Evolutionary conservation across 2,888 invertebrate species (phyloP).

Genomic region (Osmoderma eremita): DNA sequence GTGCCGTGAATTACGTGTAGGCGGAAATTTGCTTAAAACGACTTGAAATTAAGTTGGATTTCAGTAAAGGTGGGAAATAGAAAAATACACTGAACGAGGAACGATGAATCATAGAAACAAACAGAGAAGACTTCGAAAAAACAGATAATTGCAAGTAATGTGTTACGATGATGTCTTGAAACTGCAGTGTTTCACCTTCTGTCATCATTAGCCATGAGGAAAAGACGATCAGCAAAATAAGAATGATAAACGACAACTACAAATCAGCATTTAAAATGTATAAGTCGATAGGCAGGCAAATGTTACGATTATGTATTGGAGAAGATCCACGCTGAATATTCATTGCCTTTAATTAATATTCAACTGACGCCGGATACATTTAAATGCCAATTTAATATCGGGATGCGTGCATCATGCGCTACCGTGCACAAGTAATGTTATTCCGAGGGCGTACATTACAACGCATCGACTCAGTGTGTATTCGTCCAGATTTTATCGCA

Average conservation of each 20-base stretch:
- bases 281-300: slow-evolving; percentile 25
- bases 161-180: background rate
- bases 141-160: too few species aligned
- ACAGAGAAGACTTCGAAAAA: too few species aligned
- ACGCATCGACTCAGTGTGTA: slow-evolving; percentile 11
- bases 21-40: background rate
- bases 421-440: slow-evolving; percentile 16
- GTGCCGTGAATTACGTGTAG: background rate
- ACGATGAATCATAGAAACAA: too few species aligned
- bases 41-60: background rate
- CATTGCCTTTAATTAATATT: slow-evolving; percentile 38
- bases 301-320: slow-evolving; percentile 30
- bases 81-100: too few species aligned
- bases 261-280: slow-evolving; percentile 25
- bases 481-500: slow-evolving; percentile 14
- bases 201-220: slow-evolving; percentile 1
- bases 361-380: slow-evolving; percentile 34
- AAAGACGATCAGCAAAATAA: background rate
- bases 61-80: too few species aligned
- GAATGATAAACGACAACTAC: background rate
- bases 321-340: slow-evolving; percentile 36
- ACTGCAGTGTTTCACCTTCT: background rate
- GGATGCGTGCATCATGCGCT: slow-evolving; percentile 33
- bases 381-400: slow-evolving; percentile 39
- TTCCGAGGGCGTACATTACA: slow-evolving; percentile 28